Evolutionary conservation across 1,140 invertebrate genomes (phyloP).

Genomic region (Pantala flavescens): DNA sequence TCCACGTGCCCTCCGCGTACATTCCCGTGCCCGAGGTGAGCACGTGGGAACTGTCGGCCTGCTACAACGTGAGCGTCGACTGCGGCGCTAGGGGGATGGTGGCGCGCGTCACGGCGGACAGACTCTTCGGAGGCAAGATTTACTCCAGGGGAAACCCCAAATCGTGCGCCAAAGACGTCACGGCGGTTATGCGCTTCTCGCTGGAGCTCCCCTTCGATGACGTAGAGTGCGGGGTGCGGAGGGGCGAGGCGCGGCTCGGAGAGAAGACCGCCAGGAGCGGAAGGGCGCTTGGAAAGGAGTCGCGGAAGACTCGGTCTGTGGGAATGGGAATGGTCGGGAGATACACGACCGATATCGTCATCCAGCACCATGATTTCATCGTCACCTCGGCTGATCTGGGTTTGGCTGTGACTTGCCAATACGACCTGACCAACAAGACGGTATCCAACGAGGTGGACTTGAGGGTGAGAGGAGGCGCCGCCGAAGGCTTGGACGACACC

Average conservation of each 20-base stretch:
- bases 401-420: conserved; percentile 83
- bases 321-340: conserved; percentile 29
- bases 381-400: conserved; percentile 89
- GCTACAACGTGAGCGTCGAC: conserved; percentile 89
- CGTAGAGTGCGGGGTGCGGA: conserved; percentile 78
- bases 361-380: conserved; percentile 90
- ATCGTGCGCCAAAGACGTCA: conserved; percentile 78
- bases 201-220: conserved; percentile 84
- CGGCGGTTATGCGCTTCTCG: conserved; percentile 74
- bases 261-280: neutral
- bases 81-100: conserved; percentile 87
- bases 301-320: neutral
- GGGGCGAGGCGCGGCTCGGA: conserved; percentile 42
- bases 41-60: conserved; percentile 85
- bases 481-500: conserved; percentile 46
- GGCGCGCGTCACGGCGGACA: conserved; percentile 79
- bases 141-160: conserved; percentile 88
- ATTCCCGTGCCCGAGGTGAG: conserved; percentile 77
- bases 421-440: conserved; percentile 86
- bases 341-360: conserved; percentile 80
- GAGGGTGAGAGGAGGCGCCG: conserved; percentile 75
- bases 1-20: conserved; percentile 67
- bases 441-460: conserved; percentile 85
- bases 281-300: neutral
- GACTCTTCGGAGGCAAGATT: conserved; percentile 87